Conservation (phyloP, 2,113 vertebrate genomes). For the Origma solitaria region DNA sequence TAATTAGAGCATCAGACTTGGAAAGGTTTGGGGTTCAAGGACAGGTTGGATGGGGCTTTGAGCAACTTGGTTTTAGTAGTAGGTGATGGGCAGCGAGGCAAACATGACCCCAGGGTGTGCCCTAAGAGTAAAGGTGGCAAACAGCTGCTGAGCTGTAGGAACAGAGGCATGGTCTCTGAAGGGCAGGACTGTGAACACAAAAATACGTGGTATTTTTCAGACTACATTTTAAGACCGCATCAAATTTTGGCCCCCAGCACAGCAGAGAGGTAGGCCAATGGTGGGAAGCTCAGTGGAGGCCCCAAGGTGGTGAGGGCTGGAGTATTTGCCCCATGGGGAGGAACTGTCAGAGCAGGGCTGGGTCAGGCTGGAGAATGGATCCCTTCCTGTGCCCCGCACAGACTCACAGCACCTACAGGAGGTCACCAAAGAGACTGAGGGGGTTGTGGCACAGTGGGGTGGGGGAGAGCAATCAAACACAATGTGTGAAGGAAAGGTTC, state of each 20-base stretch:
- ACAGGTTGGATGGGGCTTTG: not conserved
- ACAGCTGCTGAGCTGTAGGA: not conserved
- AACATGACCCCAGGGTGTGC: not conserved
- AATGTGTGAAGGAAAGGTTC: not conserved
- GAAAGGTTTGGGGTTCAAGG: not conserved
- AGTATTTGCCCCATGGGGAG: not conserved
- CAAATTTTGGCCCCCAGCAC: not conserved
- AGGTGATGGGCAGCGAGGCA: not conserved
- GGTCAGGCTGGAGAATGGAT: not conserved
- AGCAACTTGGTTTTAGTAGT: not conserved
- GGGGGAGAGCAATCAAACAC: not conserved
- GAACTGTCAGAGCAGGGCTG: not conserved
- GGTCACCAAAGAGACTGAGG: not conserved
- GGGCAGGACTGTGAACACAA: not conserved
- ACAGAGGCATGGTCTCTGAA: rapidly evolving
- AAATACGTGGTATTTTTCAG: not conserved
- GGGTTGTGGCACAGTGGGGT: not conserved
- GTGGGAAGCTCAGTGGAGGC: not conserved
- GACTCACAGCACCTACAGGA: not conserved
- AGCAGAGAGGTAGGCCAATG: not conserved
- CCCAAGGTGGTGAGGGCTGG: not conserved
- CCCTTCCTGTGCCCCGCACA: not conserved
- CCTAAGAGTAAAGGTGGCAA: not conserved
- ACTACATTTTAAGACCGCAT: not conserved
- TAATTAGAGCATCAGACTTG: not conserved